Evolutionary conservation across 2,113 vertebrate genomes (phyloP), one percentile per base, ranked within the genome.

Genomic region (Spea multiplicata): DNA sequence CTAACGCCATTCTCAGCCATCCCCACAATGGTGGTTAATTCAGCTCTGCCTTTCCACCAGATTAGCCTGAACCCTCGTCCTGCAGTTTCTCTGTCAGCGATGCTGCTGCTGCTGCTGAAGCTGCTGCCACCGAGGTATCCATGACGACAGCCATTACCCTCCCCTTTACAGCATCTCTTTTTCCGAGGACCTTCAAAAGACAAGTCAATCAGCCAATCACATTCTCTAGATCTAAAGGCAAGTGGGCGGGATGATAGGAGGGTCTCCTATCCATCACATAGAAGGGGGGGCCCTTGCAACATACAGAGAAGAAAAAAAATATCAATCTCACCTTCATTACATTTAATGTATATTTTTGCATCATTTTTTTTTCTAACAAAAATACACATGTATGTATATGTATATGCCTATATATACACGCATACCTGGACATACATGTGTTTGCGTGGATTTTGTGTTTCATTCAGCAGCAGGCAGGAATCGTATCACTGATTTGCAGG

Each of bases 61-160:
- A 80, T 80, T 74, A 80, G 71, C 78, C 57, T 74, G n/a, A 74
- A 71, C 66, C 52, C 72, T 59, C 55, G 76, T 81, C 82, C 82
- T 82, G 86, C 85, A 83, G 55, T 66, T 84, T 81, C 85, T 81
- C 78, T 8, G 45, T 66, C 47, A 30, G 16, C 73, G 80, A 71
- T 65, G 85, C 49, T 82, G 77, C 71, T 62, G 77, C 71, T 62
- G 83, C 81, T 85, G 82, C 83, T 73, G 77, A 66, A n/a, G 79
- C 66, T 88, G 86, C 87, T 83, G 86, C 86, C 82, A 75, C 69
- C 53, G 84, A 82, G 83, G 86, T 89, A 82, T 81, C 86, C 86
- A 89, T 89, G 88, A 86, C 82, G 66, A 89, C 87, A 78, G 55
- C 61, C 61, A 47, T 76, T 71, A 75, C 83, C 72, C 83, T 74